Percentiles rank a stretch among this genome's conserved stretches.
Evolutionary conservation across 2,797 vertebrate genomes (phyloP).

Genomic region (Lepus townsendii): DNA sequence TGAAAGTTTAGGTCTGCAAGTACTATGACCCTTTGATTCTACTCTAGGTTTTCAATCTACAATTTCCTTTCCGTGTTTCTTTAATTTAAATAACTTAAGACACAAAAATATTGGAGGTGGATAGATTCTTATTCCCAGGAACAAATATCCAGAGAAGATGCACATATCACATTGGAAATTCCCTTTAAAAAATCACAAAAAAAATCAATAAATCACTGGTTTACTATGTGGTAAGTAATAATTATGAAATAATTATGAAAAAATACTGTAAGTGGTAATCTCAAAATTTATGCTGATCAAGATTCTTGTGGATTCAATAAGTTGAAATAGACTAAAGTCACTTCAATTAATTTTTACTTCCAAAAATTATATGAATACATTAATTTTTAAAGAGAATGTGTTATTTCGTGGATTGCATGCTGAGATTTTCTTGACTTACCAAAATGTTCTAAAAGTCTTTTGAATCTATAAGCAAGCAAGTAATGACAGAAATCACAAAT

Average conservation of each 20-base stretch:
- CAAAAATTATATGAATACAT: conserved; percentile 14
- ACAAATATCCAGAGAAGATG: not conserved
- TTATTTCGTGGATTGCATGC: conserved; percentile 41
- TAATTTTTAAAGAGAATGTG: not conserved
- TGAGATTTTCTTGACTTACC: not conserved
- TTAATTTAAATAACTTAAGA: not conserved
- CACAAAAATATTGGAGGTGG: not conserved
- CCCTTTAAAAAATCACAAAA: not conserved
- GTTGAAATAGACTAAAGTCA: conserved; percentile 27
- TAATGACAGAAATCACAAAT: conserved; percentile 22
- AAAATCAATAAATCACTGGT: not conserved
- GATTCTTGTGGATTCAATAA: not conserved
- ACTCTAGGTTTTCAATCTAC: not conserved
- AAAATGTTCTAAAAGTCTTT: conserved; percentile 69
- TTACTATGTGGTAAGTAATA: not conserved
- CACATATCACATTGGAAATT: not conserved
- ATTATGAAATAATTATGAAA: not conserved
- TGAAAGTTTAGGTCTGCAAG: not conserved
- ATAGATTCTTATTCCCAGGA: not conserved
- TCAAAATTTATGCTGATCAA: not conserved
- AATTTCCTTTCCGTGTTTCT: not conserved
- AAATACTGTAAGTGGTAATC: not conserved
- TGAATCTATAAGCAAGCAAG: conserved; percentile 51
- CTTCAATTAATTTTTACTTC: not conserved
- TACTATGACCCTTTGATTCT: not conserved